A percentile compares a stretch with the other conserved stretches of the same genome.
Conservation (phyloP, 2,888 invertebrate species). For the Agriopis leucophaearia region DNA sequence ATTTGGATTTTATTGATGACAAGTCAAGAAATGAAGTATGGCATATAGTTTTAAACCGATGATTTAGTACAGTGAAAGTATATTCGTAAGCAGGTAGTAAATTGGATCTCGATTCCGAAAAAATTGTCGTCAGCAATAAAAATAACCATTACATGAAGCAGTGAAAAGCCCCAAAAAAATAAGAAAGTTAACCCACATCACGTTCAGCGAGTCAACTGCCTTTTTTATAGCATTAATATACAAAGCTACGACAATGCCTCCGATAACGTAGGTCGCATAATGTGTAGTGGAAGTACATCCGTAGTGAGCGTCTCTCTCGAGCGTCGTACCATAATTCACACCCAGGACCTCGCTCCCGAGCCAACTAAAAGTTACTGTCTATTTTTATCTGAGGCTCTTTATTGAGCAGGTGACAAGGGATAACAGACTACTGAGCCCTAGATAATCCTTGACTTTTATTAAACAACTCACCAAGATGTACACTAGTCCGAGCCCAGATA, state of each 20-base stretch:
- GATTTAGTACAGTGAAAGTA: neutral
- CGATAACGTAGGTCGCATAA: conserved; percentile 32
- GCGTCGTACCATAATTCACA: conserved; percentile 32
- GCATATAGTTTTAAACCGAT: no score
- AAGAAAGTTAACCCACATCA: conserved; percentile 34
- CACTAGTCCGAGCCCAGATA: conserved; percentile 28
- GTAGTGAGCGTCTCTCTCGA: conserved; percentile 20
- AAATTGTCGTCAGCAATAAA: conserved; percentile 25
- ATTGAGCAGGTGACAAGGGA: conserved; percentile 39
- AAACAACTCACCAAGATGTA: conserved; percentile 37
- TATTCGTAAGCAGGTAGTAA: conserved; percentile 5
- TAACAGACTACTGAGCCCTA: conserved; percentile 34
- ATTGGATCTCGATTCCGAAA: conserved; percentile 12
- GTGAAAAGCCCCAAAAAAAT: conserved; percentile 26
- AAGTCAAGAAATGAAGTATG: no score
- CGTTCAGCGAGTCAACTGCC: conserved; percentile 28
- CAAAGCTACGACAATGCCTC: conserved; percentile 21
- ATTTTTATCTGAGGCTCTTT: conserved; percentile 37
- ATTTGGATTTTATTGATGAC: no score
- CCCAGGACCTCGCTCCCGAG: conserved; percentile 19
- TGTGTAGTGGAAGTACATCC: conserved; percentile 25
- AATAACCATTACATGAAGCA: conserved; percentile 30
- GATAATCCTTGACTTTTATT: conserved; percentile 40
- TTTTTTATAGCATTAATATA: conserved; percentile 32
- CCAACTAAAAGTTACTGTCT: conserved; percentile 35